A percentile compares a stretch with the other conserved stretches of the same genome.
Evolutionary conservation across 2,113 vertebrate genomes (phyloP).

Genomic region (Epinephelus lanceolatus): DNA sequence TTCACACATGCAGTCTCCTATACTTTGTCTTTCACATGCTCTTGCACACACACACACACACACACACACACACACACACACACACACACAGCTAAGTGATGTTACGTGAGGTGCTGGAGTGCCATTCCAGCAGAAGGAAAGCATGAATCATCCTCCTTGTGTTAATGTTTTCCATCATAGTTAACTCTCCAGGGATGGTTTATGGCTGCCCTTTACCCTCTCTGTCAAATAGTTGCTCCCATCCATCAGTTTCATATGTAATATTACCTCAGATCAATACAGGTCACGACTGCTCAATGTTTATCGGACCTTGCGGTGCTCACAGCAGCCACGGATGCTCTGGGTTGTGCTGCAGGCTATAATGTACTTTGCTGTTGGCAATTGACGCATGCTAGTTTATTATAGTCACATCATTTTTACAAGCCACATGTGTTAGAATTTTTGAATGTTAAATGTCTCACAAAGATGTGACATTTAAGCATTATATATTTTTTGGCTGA

Average conservation of each 20-base stretch:
- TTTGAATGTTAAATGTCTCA: neutral
- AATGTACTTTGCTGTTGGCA: neutral
- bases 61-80: neutral
- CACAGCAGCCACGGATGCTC: neutral
- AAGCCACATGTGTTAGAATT: neutral
- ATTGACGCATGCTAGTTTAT: neutral
- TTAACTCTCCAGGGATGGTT: slow-evolving; percentile 59
- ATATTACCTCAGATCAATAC: slow-evolving; percentile 76
- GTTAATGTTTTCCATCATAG: slow-evolving; percentile 74
- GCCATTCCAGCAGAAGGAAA: slow-evolving; percentile 45
- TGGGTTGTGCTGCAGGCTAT: neutral
- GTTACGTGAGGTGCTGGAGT: slow-evolving; percentile 33
- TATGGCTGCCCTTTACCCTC: slow-evolving; percentile 72
- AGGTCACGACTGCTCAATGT: slow-evolving; percentile 62
- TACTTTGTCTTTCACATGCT: slow-evolving; percentile 39
- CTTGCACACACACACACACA: neutral
- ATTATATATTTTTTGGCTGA: neutral
- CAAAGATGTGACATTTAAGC: neutral
- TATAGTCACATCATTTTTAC: neutral
- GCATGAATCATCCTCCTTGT: slow-evolving; percentile 66
- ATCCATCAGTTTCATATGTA: slow-evolving; percentile 75
- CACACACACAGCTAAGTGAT: slow-evolving; percentile 4
- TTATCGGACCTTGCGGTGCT: slow-evolving; percentile 30
- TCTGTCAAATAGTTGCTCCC: slow-evolving; percentile 69
- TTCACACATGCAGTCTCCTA: neutral